Evolutionary conservation across 1,140 invertebrate species (phyloP).

Genomic region (Wasmannia auropunctata): DNA sequence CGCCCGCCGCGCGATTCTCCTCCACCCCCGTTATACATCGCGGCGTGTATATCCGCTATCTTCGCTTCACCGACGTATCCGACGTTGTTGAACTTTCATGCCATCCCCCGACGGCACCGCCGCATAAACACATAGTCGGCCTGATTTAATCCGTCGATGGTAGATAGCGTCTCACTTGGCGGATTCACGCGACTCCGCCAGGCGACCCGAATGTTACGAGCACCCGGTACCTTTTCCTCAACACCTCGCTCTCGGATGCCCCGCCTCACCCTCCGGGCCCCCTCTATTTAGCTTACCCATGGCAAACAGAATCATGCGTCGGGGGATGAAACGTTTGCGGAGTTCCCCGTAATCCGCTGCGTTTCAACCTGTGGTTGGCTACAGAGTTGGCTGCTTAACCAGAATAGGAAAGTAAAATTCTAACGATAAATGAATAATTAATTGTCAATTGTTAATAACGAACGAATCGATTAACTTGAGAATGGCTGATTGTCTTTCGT

Average conservation of each 20-base stretch:
- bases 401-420: background rate
- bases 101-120: constrained; percentile 9
- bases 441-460: background rate
- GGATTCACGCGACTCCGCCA: constrained; percentile 27
- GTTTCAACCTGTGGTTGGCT: background rate
- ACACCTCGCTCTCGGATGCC: background rate
- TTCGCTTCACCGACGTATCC: constrained; percentile 37
- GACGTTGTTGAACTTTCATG: constrained; percentile 69
- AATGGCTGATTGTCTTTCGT: too few relatives aligned
- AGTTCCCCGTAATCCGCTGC: constrained; percentile 3
- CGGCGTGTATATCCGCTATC: constrained; percentile 36
- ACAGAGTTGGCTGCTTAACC: background rate
- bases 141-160: constrained; percentile 70
- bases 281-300: constrained; percentile 31
- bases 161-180: constrained; percentile 64
- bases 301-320: constrained; percentile 5
- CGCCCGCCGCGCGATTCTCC: too few relatives aligned
- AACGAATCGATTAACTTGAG: background rate
- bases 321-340: constrained; percentile 11
- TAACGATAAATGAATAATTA: background rate
- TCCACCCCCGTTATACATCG: background rate
- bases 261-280: background rate
- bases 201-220: constrained; percentile 21
- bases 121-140: constrained; percentile 63
- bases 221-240: constrained; percentile 7